Base-by-base conservation (phyloP, 2,797 vertebrate species). In the Meriones psammophilus region DNA sequence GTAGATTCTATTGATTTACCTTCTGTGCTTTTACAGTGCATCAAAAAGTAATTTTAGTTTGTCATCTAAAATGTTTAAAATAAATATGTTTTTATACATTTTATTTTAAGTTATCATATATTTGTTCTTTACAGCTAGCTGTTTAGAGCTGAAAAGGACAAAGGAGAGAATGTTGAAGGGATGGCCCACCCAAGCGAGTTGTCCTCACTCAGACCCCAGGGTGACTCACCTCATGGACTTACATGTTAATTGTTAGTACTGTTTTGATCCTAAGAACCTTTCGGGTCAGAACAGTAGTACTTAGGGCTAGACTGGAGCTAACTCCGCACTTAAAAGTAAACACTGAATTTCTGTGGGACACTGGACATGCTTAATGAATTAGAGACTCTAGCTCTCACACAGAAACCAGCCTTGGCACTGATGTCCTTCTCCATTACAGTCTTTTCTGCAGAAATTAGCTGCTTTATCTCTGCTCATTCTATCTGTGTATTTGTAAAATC, bases 361-460 rank as follows among this genome's bases (percentile, higher is more conserved):
- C 0, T 76, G 58, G 92, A n/a, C 58, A 20, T 18, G 20, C 42
- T 7, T 17, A 15, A 3, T 64, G 3, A 28, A 22, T 80, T 68
- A 60, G n/a, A 42, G 28, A 69, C 24, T 50, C 54, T 17, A 14
- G 20, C 78, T 71, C 33, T 64, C n/a, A n/a, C 5, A 81, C n/a
- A 58, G 18, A 78, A 94, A 5, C 36, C 0, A 3, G 4, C 15
- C 18, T 33, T 24, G 39, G 3, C 20, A 30, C 71, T 76, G 0
- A 39, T 83, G 76, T 71, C 2, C 10, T 6, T n/a, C 30, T 33
- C 46, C 76, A 3, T 22, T 68, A 22, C 8, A 80, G 58, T 46
- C 14, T 12, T 90, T 66, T 85, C 1, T 14, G 15, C 20, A 3
- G 56, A 28, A 10, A 0, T 1, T 1, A 0, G 0, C 2, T 1